Evolutionary conservation across 2,888 invertebrate genomes (phyloP).

Genomic region (Helicoverpa assulta): DNA sequence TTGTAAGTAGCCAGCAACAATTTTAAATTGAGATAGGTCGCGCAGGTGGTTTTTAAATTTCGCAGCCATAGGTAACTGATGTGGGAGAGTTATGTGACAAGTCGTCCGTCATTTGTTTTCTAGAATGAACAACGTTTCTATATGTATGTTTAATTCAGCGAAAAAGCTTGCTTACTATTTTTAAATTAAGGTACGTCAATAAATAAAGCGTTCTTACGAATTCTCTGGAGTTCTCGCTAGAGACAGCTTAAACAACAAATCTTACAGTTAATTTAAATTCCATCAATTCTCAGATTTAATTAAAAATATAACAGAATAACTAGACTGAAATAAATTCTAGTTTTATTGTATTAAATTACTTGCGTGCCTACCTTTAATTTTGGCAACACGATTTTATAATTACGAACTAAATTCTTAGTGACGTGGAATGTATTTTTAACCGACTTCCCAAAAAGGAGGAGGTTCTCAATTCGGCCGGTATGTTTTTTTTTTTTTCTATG

Average conservation of each 20-base stretch:
- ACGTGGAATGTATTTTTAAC: conserved; percentile 71
- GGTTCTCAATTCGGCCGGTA: too few species aligned
- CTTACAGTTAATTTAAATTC: conserved; percentile 45
- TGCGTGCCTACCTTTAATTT: conserved; percentile 48
- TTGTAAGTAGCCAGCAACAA: conserved; percentile 66
- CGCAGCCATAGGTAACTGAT: conserved; percentile 65
- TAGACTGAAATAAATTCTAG: conserved; percentile 41
- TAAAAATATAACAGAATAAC: conserved; percentile 42
- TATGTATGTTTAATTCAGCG: background rate
- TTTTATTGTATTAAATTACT: conserved; percentile 44
- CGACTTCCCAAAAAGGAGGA: too few species aligned
- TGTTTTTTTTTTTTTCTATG: too few species aligned
- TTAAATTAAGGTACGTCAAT: background rate
- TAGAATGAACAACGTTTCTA: background rate
- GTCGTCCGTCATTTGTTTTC: background rate
- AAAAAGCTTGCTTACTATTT: background rate
- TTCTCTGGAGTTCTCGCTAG: conserved; percentile 16
- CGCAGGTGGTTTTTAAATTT: conserved; percentile 73
- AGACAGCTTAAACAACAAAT: conserved; percentile 28
- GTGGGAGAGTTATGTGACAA: conserved; percentile 31
- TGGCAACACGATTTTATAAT: conserved; percentile 60
- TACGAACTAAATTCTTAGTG: conserved; percentile 70
- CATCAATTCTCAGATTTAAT: conserved; percentile 35
- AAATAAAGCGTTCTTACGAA: conserved; percentile 10
- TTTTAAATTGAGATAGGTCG: conserved; percentile 75